A percentile compares a stretch with the other conserved stretches of the same genome.
These are phyloP conservation scores for Sphaerophoria rueppellii DNA, from an alignment of 2,888 invertebrate species.

Conservation along the genomic window DNA sequence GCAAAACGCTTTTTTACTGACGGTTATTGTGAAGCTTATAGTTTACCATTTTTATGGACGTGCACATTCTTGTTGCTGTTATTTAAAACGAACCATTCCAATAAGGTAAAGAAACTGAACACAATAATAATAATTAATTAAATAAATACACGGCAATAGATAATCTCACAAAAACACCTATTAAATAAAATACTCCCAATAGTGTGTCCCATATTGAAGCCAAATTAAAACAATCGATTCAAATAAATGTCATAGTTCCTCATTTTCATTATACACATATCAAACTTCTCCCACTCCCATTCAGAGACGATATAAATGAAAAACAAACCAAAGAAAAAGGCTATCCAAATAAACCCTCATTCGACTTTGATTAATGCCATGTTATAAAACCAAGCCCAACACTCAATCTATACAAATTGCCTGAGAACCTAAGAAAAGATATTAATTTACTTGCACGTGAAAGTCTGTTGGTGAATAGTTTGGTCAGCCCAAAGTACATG, in stretches of 20 bases:
- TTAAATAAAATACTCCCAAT: not conserved
- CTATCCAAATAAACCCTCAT: constrained; percentile 30
- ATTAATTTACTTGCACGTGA: constrained; percentile 56
- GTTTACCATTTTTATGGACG: too few relatives aligned
- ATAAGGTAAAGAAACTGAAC: too few relatives aligned
- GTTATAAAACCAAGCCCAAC: constrained; percentile 2
- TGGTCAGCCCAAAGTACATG: constrained; percentile 43
- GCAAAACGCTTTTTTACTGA: too few relatives aligned
- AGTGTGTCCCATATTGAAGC: not conserved
- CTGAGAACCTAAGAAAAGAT: constrained; percentile 26
- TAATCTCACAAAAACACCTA: too few relatives aligned
- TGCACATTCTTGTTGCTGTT: too few relatives aligned
- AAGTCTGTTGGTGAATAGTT: constrained; percentile 28
- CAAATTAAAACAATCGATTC: not conserved
- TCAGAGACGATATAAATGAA: not conserved
- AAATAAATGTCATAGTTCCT: not conserved
- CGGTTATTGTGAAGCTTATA: too few relatives aligned
- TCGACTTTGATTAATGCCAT: constrained; percentile 62
- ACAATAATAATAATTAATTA: too few relatives aligned
- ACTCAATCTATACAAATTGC: constrained; percentile 14
- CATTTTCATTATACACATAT: constrained; percentile 1
- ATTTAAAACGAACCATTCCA: too few relatives aligned
- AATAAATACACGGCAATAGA: too few relatives aligned
- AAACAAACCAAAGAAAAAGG: constrained; percentile 9
- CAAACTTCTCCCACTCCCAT: not conserved